Evolutionary conservation across 1,140 invertebrate genomes (phyloP).

Genomic region (Drepana arcuata): DNA sequence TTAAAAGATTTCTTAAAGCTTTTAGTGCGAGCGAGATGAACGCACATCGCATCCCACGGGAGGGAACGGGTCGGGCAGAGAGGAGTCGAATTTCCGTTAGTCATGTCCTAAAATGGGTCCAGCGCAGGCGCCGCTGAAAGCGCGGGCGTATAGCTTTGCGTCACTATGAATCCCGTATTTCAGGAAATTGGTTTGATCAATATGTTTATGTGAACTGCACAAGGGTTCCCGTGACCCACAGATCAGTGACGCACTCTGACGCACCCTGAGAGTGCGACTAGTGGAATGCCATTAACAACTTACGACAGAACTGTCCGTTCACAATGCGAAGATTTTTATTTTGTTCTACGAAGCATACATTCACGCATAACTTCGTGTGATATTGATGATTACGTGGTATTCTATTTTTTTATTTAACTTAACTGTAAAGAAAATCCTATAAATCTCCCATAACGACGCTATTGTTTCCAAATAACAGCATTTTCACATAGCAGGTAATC

Average conservation of each 20-base stretch:
- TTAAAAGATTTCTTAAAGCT: constrained; percentile 71
- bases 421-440: too few species aligned
- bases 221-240: constrained; percentile 21
- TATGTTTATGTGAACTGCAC: constrained; percentile 40
- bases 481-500: too few species aligned
- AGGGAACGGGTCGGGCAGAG: constrained; percentile 62
- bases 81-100: constrained; percentile 76
- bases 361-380: too few species aligned
- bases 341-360: not conserved
- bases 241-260: constrained; percentile 51
- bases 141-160: constrained; percentile 65
- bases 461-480: too few species aligned
- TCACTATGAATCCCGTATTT: constrained; percentile 64
- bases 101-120: constrained; percentile 79
- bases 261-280: constrained; percentile 37
- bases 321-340: not conserved
- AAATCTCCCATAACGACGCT: too few species aligned
- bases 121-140: constrained; percentile 67
- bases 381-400: too few species aligned
- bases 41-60: constrained; percentile 47
- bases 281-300: constrained; percentile 57
- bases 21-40: constrained; percentile 59
- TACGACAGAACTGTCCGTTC: constrained; percentile 28
- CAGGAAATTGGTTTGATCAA: constrained; percentile 46
- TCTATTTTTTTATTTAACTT: too few species aligned